A percentile compares a stretch with the other conserved stretches of the same genome.
Evolutionary conservation across 2,797 vertebrate species (phyloP).

Genomic region (Eurystomus glaucurus): DNA sequence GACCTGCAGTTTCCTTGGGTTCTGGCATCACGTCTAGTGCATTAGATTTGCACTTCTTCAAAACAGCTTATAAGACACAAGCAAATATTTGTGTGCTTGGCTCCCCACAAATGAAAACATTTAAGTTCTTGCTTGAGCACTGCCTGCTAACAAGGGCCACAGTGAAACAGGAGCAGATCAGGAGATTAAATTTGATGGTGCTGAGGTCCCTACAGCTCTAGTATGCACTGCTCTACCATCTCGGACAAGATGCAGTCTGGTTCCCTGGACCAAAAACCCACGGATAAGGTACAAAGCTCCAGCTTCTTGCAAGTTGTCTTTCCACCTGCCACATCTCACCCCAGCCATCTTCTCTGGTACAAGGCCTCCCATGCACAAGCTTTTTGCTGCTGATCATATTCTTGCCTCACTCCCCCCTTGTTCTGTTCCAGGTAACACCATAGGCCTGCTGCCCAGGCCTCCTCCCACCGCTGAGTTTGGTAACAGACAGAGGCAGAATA

Average conservation of each 20-base stretch:
- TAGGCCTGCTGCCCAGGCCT: background rate
- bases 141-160: background rate
- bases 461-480: background rate
- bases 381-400: background rate
- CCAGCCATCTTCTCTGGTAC: background rate
- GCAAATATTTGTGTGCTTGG: slow-evolving; percentile 11
- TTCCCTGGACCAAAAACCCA: fast-evolving
- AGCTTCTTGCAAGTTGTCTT: background rate
- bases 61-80: background rate
- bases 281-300: background rate
- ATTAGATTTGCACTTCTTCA: slow-evolving; percentile 2
- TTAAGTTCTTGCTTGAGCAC: background rate
- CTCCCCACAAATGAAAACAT: background rate
- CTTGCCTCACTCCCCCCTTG: background rate
- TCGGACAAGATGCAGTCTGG: background rate
- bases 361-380: background rate
- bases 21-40: background rate
- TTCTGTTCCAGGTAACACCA: fast-evolving
- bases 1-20: background rate
- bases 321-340: background rate
- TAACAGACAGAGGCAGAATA: background rate
- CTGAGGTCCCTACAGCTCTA: background rate
- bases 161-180: background rate
- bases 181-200: fast-evolving
- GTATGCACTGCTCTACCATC: background rate